Evolutionary conservation across 2,113 vertebrate species (phyloP).

Genomic region (Corapipo altera): DNA sequence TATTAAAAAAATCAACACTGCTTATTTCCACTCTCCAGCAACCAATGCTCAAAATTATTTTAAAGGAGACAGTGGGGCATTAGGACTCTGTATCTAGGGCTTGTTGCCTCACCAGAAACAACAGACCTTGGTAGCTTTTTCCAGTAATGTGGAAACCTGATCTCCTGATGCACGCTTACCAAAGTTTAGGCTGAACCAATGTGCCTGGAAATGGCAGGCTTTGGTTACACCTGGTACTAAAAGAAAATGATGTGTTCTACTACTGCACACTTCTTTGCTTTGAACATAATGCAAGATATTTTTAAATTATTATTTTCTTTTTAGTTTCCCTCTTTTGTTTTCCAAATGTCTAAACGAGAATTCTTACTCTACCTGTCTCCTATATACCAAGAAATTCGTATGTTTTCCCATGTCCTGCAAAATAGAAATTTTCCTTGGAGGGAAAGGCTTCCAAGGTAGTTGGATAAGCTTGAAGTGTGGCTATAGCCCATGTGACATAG

Average conservation of each 20-base stretch:
- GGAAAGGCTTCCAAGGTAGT: not conserved
- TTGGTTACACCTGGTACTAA: not conserved
- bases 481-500: not conserved
- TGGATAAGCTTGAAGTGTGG: not conserved
- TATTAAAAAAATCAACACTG: not conserved
- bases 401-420: not conserved
- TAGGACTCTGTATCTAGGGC: not conserved
- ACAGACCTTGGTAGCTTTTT: not conserved
- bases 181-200: not conserved
- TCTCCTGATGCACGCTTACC: not conserved
- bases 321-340: not conserved
- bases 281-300: not conserved
- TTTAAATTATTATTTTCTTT: not conserved
- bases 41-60: not conserved
- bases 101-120: not conserved
- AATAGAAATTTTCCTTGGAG: not conserved
- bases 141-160: not conserved
- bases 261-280: not conserved
- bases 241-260: not conserved
- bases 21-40: not conserved
- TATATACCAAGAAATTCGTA: not conserved
- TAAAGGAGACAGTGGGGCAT: not conserved
- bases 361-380: not conserved
- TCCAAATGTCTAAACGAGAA: not conserved
- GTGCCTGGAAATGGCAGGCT: not conserved